Evolutionary conservation across 2,113 vertebrate species (phyloP), one percentile per base, ranked within the genome.

Genomic region (Catharus fuscescens): DNA sequence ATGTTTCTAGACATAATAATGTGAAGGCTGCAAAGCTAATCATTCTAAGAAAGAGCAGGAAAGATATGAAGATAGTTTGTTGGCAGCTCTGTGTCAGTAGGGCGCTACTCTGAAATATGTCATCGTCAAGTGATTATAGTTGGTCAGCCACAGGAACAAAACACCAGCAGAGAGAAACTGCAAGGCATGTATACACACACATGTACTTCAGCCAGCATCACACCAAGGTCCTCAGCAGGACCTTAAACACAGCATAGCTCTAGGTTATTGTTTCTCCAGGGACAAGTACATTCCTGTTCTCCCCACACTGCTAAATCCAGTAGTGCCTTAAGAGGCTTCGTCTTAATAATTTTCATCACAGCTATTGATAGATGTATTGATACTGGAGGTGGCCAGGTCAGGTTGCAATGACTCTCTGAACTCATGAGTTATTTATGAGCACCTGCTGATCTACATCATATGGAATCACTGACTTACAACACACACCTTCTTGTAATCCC

Each of bases 321-420:
- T 53, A 88, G 85, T 60, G 40, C 44, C 29, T 93, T 93, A 93
- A 89, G 61, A 94, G 45, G 70, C 53, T 95, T 79, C 84, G 38
- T 57, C 45, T 60, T 62, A 88, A 83, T 80, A 82, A 92, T 78
- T 91, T 95, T 85, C 56, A 71, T 83, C 64, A 66, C 87, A 25
- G 10, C 66, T 96, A 96, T 92, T 88, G 88, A 84, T 86, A 96
- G 76, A 34, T 71, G 60, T 90, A 96, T 95, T 71, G 80, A 93
- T 94, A 93, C 7, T 69, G 26, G 38, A 82, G 71, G 73, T 85
- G 57, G n/a, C 65, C 54, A 69, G 86, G 84, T 79, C 83, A 91
- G 64, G 45, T 60, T 66, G 44, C 56, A 96, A 92, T 5, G 25
- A 81, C 85, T 93, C 25, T 91, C 65, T 71, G 64, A 93, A 80